Base-by-base conservation (phyloP, 2,797 vertebrate genomes). In the Calcarius lapponicus region DNA sequence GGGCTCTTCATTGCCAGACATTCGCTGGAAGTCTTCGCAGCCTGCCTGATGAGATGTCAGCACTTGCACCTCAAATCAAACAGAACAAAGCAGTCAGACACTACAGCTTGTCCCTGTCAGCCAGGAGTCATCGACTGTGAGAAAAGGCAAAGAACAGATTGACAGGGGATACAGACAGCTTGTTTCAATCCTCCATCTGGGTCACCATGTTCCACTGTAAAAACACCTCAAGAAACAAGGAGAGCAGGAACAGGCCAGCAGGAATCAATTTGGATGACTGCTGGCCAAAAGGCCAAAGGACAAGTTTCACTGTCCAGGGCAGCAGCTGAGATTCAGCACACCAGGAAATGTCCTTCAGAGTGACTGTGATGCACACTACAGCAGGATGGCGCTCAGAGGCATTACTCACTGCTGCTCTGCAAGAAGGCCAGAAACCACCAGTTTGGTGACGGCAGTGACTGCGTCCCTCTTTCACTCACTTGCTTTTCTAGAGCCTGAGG, bases 401-500 rank as follows among this genome's bases (percentile, higher is more conserved):
- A 43, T 7, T 7, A 32, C 11, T 43, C 40, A 11, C 32, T 26
- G 21, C 19, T 54, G 14, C 18, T 53, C 9, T 22, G 11, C 9
- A 34, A 20, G 22, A 19, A 42, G 10, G 24, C 24, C 24, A 56
- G 17, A 71, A 71, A n/a, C 1, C 51, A 26, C 17, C 51, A n/a
- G 5, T 12, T n/a, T 20, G 31, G 13, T 56, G 38, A 43, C 22
- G 20, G 51, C 13, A 20, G 38, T 26, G 31, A 17, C 69, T 28
- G 43, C 43, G 12, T 56, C 4, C 1, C 31, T 42, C 4, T n/a
- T 71, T n/a, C 10, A 42, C 13, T 71, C 51, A 71, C 51, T 43
- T 0, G 17, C 3, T 71, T 54, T 71, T 25, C 2, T 5, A 20
- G 3, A 42, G 22, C 29, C 7, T 64, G 17, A 25, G 20, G 10